These are phyloP conservation scores for Drosophila tani DNA, from an alignment of 1,140 invertebrate species.

Conservation along the genomic window DNA sequence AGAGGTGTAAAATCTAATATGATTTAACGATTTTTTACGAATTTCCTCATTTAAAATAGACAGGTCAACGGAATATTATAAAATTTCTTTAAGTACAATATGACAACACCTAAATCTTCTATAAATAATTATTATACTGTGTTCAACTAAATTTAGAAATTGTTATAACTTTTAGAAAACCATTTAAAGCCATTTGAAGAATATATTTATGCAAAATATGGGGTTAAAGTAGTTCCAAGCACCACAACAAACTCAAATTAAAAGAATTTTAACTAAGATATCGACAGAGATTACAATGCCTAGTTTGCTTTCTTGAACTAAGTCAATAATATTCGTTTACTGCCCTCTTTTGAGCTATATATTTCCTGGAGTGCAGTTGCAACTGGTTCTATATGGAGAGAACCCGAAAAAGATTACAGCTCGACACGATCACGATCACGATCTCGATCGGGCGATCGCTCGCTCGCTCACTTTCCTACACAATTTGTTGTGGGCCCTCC, in stretches of 20 bases:
- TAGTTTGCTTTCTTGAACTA: not conserved
- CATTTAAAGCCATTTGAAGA: not conserved
- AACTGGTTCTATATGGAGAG: conserved; percentile 3
- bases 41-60: no score
- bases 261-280: not conserved
- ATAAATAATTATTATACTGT: not conserved
- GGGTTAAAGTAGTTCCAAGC: not conserved
- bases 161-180: not conserved
- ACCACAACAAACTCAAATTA: not conserved
- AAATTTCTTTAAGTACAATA: no score
- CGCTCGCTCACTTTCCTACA: conserved; percentile 20
- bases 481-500: conserved; percentile 13
- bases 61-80: no score
- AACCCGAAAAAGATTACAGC: conserved; percentile 25
- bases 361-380: conserved; percentile 17
- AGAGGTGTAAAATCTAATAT: no score
- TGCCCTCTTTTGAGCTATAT: not conserved
- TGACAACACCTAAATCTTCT: no score
- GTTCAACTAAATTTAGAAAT: no score
- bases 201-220: no score
- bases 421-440: conserved; percentile 16
- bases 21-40: no score
- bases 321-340: not conserved
- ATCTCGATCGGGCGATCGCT: conserved; percentile 26
- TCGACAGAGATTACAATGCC: not conserved